Evolutionary conservation across 1,140 invertebrate species (phyloP), one percentile per base, ranked within the genome.

Genomic region (Trichonephila clavipes): DNA sequence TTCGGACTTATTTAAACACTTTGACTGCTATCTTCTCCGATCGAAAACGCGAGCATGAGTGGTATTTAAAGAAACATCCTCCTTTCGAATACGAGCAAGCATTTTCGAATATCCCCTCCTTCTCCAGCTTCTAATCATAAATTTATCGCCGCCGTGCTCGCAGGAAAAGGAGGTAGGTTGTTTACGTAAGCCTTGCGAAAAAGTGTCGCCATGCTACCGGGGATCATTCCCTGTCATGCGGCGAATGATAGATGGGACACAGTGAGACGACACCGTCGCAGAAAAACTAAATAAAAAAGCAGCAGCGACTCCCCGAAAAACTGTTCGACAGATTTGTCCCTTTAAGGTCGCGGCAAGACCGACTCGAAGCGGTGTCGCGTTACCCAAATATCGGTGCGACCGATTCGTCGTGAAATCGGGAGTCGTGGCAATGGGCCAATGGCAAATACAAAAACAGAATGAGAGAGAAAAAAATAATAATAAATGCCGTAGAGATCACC

Each of bases 301-400:
- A 51, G 51, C 51, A 51, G 21, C 24, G 59, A 21, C 59, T 91
- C 34, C 72, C 89, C 58, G 59, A 87, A 83, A 77, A 91, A 91
- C 77, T 59, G 89, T 92, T 92, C 90, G 81, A 86, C 90, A 86
- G 90, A 92, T 86, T 92, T 92, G 90, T 86, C 90, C 90, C 77
- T 85, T 92, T 92, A 92, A 92, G 90, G 81, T 92, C 90, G 89
- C 34, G 77, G 58, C 89, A 83, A 19, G 51, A 18, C 28, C 24
- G 40, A 82, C 59, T 51, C 89, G 77, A 18, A 21, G 10, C 40
- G 90, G 90, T 92, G 77, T 92, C 90, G 82, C 24, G 34, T 92
- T 92, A 81, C 90, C 21, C 62, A 82, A 92, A 86, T 92, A 92
- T 92, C 90, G 90, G 90, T 61, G 88, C 66, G 59, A 62, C 89